Conservation (phyloP, 2,113 vertebrate species). For the Ophthalmolycus amberensis region DNA sequence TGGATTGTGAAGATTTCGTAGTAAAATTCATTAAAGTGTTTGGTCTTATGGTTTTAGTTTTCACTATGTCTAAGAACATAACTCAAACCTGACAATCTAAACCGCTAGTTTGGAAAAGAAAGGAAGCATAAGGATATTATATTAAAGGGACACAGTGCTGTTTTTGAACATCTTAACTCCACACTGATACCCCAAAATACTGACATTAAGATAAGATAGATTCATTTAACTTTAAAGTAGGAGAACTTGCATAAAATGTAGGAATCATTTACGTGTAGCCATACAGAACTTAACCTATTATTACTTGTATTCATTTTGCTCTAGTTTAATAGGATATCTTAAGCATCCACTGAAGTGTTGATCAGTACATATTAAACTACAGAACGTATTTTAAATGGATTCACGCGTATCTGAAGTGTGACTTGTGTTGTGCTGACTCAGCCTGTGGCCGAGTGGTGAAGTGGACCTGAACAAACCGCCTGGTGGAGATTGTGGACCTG, state of each 20-base stretch:
- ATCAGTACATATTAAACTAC: neutral
- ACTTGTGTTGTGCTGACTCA: slow-evolving; percentile 19
- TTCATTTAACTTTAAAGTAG: neutral
- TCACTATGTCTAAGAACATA: neutral
- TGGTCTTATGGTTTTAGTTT: neutral
- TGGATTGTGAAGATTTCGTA: neutral
- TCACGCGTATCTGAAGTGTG: neutral
- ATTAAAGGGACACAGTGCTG: neutral
- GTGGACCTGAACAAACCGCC: slow-evolving; percentile 48
- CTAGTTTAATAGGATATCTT: neutral
- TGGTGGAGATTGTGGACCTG: slow-evolving; percentile 41
- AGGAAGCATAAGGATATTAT: neutral
- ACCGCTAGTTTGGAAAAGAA: neutral
- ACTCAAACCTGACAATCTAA: neutral
- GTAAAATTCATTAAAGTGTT: no score
- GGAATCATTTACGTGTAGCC: neutral
- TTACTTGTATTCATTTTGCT: neutral
- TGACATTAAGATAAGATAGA: neutral
- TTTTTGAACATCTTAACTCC: neutral
- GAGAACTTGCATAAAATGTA: neutral
- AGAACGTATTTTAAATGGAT: neutral
- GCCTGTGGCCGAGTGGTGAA: slow-evolving; percentile 29
- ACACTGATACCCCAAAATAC: neutral
- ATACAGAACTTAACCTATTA: neutral
- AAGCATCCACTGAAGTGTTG: neutral